Evolutionary conservation across 2,113 vertebrate genomes (phyloP), one percentile per base, ranked within the genome.

Genomic region (Cochlearius cochlearius): DNA sequence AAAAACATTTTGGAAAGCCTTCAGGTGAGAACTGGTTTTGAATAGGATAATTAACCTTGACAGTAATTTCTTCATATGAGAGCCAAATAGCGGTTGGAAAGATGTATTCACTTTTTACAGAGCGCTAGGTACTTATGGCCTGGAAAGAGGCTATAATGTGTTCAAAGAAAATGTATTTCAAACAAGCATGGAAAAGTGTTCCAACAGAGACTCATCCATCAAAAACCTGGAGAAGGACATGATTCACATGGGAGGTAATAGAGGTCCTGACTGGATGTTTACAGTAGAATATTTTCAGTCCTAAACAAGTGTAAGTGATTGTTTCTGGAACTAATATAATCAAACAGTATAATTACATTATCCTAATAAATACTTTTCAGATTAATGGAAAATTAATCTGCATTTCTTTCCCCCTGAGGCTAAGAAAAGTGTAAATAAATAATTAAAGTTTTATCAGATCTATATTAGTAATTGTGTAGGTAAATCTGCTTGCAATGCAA

Each of bases 31-130:
- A 92, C 81, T 88, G 87, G 82, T 96, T 95, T 96, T 97, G 92
- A 95, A 96, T 86, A 27, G 92, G 76, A 91, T 97, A 97, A 97
- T 97, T 98, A 97, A 97, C 95, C 95, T 95, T 97, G 97, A 96
- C 85, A 94, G 76, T 89, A 96, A 94, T 96, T 98, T 97, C 87
- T 96, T 93, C 82, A 83, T 93, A 96, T 94, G 52, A 63, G 41
- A 95, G 91, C 84, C 90, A 98, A 97, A 92, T 85, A 94, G 52
- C 27, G 0, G 49, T 89, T 92, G 90, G 94, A 97, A 97, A 96
- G 90, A 96, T 91, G 77, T 87, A 90, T 96, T 96, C 92, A 89
- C 95, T 96, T 96, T 97, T 95, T 93, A 97, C 93, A 97, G 86
- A 96, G 79, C 18, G 30, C 66, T 95, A 80, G 79, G 86, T 94